Evolutionary conservation across 2,113 vertebrate genomes (phyloP).

Genomic region (Crypturellus undulatus): DNA sequence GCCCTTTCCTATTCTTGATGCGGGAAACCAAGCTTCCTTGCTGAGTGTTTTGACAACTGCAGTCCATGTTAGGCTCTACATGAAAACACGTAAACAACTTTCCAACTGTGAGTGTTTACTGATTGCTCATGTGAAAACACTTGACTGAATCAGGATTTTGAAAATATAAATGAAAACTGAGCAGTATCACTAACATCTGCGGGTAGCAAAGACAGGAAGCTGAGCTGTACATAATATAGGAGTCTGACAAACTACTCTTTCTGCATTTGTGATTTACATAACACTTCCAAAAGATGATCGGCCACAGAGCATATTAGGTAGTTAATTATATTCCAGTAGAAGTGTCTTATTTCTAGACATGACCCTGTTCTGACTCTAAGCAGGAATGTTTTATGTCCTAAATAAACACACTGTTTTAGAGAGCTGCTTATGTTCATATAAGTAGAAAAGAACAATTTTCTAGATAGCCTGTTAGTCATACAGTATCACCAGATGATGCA

Average conservation of each 20-base stretch:
- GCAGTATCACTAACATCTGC: not conserved
- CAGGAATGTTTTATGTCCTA: not conserved
- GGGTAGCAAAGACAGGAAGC: not conserved
- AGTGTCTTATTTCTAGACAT: not conserved
- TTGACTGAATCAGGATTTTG: not conserved
- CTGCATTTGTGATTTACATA: not conserved
- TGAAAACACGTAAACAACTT: not conserved
- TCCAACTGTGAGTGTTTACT: not conserved
- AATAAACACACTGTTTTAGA: not conserved
- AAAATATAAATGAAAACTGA: not conserved
- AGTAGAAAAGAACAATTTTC: not conserved
- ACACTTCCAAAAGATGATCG: not conserved
- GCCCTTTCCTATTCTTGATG: not conserved
- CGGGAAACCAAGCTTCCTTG: not conserved
- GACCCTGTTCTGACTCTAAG: not conserved
- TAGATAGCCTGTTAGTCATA: not conserved
- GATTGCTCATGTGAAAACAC: not conserved
- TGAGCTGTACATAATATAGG: not conserved
- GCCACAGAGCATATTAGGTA: rapidly evolving
- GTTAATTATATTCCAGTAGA: not conserved
- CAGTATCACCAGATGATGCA: not conserved
- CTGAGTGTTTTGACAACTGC: not conserved
- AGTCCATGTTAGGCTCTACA: not conserved
- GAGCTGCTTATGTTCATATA: not conserved
- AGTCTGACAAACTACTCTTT: not conserved